Evolutionary conservation across 2,888 invertebrate species (phyloP), one percentile per base, ranked within the genome.

Genomic region (Synanthedon myopaeformis): DNA sequence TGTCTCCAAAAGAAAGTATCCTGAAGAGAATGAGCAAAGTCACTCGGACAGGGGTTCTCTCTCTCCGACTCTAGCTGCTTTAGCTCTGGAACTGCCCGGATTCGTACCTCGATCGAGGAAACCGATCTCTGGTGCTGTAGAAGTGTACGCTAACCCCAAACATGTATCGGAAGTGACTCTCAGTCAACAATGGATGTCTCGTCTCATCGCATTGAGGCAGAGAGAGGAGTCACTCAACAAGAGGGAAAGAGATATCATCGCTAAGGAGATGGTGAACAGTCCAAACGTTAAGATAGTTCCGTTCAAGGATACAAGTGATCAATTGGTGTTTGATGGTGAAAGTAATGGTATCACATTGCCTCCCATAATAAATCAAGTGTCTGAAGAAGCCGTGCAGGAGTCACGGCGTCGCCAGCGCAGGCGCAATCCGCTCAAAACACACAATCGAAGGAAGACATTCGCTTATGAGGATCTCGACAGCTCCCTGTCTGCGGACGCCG

Each of bases 391-490:
- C 65, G 58, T 63, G 45, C 35, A 35, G 35, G 35, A 8, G 35
- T 65, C 76, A 53, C 74, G 78, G 6, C 76, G 81, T 8, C 75
- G 72, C 3, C 78, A 66, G 13, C 74, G 77, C 3, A 72, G 76
- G 41, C 59, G 71, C 0, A 65, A 71, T 53, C 80, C 82, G 0
- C 62, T 72, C 54, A 75, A 79, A 23, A 52, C 69, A 3, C 70
- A 74, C 13, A 62, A 64, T 2, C 76, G 78, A 53, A 72, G 84
- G 55, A 75, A 79, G 67, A 82, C 75, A 58, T 79, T 67, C 35
- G 78, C 72, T 0, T 90, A 89, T 57, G 89, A 89, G 53, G 90
- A 90, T 59, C 70, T 90, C 35, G 89, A 90, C 65, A 90, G 90
- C 59, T 90, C 90, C 0, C 70, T 90, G 50, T 90, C 90, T 0